Conservation (phyloP, 2,113 vertebrate genomes). For the Budorcas taxicolor region DNA sequence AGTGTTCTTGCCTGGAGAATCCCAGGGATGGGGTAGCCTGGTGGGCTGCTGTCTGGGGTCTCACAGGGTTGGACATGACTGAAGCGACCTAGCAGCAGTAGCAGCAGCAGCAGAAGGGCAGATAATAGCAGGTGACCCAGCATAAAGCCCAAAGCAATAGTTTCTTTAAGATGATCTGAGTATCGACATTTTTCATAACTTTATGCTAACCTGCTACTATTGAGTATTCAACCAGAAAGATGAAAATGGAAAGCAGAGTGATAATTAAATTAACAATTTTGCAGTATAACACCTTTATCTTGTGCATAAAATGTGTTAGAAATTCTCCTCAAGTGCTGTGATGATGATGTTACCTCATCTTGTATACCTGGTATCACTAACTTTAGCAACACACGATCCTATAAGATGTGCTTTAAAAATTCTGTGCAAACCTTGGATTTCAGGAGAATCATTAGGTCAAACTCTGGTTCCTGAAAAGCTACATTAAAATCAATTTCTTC, state of each 20-base stretch:
- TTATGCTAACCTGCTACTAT: not conserved
- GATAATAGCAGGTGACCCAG: not conserved
- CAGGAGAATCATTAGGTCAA: not conserved
- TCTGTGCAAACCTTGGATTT: not conserved
- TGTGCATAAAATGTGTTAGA: constrained; percentile 33
- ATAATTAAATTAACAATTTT: constrained; percentile 37
- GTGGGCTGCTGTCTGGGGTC: too few relatives aligned
- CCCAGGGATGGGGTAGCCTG: too few relatives aligned
- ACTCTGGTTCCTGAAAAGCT: not conserved
- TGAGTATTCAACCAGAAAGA: constrained; percentile 19
- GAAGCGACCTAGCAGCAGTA: too few relatives aligned
- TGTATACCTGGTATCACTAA: not conserved
- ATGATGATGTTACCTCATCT: not conserved
- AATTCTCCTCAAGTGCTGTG: not conserved
- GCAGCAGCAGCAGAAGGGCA: not conserved
- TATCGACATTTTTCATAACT: not conserved
- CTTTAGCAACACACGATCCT: not conserved
- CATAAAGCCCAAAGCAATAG: not conserved
- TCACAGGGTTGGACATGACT: too few relatives aligned
- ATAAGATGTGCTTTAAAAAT: not conserved
- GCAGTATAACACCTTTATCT: not conserved
- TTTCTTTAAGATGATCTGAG: not conserved
- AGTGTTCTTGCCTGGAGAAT: too few relatives aligned
- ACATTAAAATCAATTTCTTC: not conserved
- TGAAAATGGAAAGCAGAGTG: not conserved